These are phyloP conservation scores for Candoia aspera DNA, from an alignment of 2,113 vertebrate species.

Conservation along the genomic window DNA sequence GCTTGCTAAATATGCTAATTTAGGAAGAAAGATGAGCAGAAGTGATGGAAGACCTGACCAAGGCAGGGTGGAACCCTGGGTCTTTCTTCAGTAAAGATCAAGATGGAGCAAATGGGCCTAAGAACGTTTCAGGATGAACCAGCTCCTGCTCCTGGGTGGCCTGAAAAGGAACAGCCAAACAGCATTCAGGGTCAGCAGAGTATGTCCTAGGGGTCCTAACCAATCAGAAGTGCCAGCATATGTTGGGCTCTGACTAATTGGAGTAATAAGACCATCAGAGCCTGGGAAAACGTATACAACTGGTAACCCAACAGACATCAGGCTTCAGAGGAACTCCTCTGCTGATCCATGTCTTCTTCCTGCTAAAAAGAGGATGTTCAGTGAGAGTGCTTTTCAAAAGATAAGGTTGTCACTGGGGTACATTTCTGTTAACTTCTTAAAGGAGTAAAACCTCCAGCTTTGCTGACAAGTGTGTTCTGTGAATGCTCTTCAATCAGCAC, in stretches of 20 bases:
- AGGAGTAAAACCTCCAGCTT: neutral
- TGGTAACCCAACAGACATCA: neutral
- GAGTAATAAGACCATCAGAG: neutral
- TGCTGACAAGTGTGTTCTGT: neutral
- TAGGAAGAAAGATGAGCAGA: neutral
- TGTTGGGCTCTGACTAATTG: no score
- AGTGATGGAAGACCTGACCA: neutral
- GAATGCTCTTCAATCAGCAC: neutral
- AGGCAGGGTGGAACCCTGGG: neutral
- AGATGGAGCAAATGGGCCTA: neutral
- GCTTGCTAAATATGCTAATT: neutral
- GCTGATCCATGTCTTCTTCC: neutral
- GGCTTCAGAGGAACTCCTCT: neutral
- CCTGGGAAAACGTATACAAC: neutral
- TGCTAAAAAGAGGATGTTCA: neutral
- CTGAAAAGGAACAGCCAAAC: neutral
- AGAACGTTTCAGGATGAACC: neutral
- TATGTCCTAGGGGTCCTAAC: neutral
- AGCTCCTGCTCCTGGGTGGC: no score
- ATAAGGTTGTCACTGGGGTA: neutral
- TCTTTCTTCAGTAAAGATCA: neutral
- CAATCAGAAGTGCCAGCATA: neutral
- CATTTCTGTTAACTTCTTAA: neutral
- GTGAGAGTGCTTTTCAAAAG: no score
- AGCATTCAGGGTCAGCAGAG: neutral